Conservation (phyloP, 2,113 vertebrate species). For the Elanus axillaris region DNA sequence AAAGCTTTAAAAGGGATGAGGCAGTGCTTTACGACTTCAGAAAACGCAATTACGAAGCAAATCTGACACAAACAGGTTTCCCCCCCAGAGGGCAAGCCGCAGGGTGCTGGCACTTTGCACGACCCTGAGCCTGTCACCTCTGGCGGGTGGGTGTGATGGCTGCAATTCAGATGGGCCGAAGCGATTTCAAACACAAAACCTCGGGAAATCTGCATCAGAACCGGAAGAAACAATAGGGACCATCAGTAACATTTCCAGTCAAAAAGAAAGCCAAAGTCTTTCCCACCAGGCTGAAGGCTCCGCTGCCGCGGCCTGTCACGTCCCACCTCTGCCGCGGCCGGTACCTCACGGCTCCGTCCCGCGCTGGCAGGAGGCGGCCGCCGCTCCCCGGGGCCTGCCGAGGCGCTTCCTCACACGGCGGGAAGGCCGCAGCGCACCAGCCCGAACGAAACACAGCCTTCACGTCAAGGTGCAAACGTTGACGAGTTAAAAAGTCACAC, state of each 20-base stretch:
- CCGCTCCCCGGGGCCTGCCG: accelerated
- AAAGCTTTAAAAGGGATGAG: slow-evolving; percentile 51
- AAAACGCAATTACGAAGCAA: slow-evolving; percentile 49
- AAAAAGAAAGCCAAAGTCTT: neutral
- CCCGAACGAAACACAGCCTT: accelerated
- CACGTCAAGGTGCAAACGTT: accelerated
- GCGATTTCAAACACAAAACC: neutral
- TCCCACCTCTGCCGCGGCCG: accelerated
- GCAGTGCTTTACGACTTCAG: neutral
- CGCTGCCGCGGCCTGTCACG: accelerated
- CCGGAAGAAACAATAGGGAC: neutral
- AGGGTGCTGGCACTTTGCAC: neutral
- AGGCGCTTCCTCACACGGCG: neutral
- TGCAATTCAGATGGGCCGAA: neutral
- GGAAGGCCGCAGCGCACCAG: accelerated
- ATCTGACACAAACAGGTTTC: neutral
- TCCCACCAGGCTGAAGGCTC: accelerated
- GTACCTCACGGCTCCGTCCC: accelerated
- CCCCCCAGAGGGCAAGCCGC: neutral
- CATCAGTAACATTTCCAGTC: neutral
- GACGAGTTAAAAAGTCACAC: neutral
- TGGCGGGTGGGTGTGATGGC: neutral
- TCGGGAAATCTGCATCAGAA: neutral
- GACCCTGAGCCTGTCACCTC: neutral
- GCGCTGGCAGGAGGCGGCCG: neutral